Evolutionary conservation across 2,797 vertebrate genomes (phyloP).

Genomic region (Schizothorax lantsangensis): DNA sequence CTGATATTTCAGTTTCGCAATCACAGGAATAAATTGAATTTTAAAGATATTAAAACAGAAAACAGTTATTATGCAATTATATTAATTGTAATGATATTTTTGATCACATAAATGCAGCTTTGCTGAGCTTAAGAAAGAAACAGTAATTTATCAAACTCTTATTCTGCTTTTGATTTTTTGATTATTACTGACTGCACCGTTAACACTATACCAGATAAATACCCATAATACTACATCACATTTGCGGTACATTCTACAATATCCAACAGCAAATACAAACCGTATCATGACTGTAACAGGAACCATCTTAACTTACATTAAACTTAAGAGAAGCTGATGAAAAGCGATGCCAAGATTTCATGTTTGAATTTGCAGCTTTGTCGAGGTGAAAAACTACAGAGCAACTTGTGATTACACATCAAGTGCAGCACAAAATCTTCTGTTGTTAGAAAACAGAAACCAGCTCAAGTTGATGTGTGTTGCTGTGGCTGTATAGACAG

Average conservation of each 20-base stretch:
- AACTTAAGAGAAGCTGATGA: not conserved
- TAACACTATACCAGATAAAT: conserved; percentile 4
- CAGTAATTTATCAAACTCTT: not conserved
- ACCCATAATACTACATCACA: not conserved
- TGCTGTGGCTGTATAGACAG: conserved; percentile 53
- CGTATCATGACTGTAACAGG: not conserved
- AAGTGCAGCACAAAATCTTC: conserved; percentile 38
- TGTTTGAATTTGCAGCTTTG: conserved; percentile 10
- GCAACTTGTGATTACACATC: conserved; percentile 9
- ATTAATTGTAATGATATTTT: not conserved
- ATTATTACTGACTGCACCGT: too few relatives aligned
- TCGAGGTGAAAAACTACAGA: conserved; percentile 36
- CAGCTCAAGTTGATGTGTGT: conserved; percentile 7
- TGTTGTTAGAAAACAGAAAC: conserved; percentile 13
- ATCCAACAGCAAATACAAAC: conserved; percentile 1
- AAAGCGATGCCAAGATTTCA: conserved; percentile 24
- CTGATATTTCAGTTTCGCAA: not conserved
- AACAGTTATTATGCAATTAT: not conserved
- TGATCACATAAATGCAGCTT: not conserved
- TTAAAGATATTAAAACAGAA: not conserved
- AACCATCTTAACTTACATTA: conserved; percentile 10
- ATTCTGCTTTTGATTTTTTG: not conserved
- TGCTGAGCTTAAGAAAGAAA: not conserved
- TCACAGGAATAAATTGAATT: not conserved
- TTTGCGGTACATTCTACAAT: not conserved